Evolutionary conservation across 2,888 invertebrate species (phyloP), one percentile per base, ranked within the genome.

Genomic region (Ephialtes manifestator): DNA sequence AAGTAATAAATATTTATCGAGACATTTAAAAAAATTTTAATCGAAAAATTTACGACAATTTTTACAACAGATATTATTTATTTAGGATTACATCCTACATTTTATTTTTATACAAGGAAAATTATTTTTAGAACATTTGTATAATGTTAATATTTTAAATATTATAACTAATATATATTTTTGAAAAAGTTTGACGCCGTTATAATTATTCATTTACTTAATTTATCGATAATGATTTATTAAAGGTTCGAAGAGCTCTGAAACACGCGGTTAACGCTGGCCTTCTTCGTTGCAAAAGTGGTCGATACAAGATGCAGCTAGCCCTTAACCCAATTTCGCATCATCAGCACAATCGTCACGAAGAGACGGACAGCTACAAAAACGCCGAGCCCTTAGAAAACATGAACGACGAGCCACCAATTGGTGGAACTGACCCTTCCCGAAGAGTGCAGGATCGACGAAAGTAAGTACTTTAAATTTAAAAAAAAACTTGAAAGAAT

Each of bases 211-310:
- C 0, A 39, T 39, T 39, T 39, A 0, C 8, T 39, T 43, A 8
- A 51, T 43, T 67, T 35, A 28, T 76, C 5, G 18, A 35, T 48
- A 18, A 18, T 39, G 2, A 53, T 51, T 67, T n/a, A 51, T 46
- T 0, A 35, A 71, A 92, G 92, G 90, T 92, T 78, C 89, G 85
- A 28, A 88, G 91, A 39, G 92, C 93, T 10, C 67, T 93, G 77
- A 92, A 91, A 68, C 88, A 90, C 63, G 93, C 91, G 1, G 91
- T 93, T 11, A 89, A 86, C 51, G 91, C 90, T 0, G 91, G 92
- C 4, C 84, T 92, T 4, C 81, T 93, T 24, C 89, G 89, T 39
- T 88, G 88, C 7, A 87, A 88, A 31, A 88, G 91, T 18, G 92
- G 91, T 51, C 91, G 93, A 79, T 93, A 92, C 87, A 92, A 91